Evolutionary conservation across 2,888 invertebrate genomes (phyloP).

Genomic region (Dicyrtomina minuta): DNA sequence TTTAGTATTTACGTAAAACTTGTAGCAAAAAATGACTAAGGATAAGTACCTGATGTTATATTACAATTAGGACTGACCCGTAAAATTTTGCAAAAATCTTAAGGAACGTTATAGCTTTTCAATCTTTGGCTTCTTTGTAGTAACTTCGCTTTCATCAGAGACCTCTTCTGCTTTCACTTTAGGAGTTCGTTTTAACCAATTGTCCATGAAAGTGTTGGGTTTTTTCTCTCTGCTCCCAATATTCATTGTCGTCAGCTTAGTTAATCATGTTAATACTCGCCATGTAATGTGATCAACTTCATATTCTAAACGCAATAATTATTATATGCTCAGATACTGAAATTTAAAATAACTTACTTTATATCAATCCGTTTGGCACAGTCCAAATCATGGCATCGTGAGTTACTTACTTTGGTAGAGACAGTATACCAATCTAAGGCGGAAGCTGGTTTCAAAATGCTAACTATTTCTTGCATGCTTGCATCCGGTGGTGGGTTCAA

Average conservation of each 20-base stretch:
- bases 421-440: conserved; percentile 70
- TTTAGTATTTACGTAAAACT: no score
- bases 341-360: conserved; percentile 39
- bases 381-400: conserved; percentile 65
- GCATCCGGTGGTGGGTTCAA: conserved; percentile 64
- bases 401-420: conserved; percentile 70
- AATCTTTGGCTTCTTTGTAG: conserved; percentile 18
- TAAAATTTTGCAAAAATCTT: no score
- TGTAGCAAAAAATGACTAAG: no score
- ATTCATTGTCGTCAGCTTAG: no score
- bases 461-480: conserved; percentile 60
- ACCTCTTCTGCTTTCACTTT: conserved; percentile 17
- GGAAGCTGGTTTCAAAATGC: conserved; percentile 62
- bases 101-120: neutral
- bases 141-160: neutral
- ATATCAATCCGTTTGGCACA: conserved; percentile 56
- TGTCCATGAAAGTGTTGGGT: conserved; percentile 42
- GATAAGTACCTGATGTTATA: no score
- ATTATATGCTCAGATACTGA: no score
- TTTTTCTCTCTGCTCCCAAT: conserved; percentile 13
- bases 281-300: no score
- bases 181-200: conserved; percentile 40
- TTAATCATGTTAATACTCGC: no score
- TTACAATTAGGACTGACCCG: no score
- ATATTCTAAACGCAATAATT: no score